phyloP scores from a whole-genome alignment of 2,888 invertebrate species.

The Tyria jacobaeae region DNA sequence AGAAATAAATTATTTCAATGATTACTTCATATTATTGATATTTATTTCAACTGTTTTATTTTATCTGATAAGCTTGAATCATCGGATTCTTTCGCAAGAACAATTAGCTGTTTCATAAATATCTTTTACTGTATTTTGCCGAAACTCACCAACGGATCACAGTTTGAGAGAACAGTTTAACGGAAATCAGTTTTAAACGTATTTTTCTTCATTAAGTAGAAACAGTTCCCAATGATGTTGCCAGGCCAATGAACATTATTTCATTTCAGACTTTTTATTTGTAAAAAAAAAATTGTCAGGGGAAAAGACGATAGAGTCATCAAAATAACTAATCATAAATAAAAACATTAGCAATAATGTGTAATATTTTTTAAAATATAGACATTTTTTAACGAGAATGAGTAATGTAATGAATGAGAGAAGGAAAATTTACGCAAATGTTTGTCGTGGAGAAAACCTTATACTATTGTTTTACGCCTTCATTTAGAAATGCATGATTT shows the following conservation, averaged over 20 bases:
- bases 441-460: not conserved
- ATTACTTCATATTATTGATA: constrained; percentile 27
- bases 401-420: not conserved
- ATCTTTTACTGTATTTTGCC: too few species aligned
- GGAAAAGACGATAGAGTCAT: not conserved
- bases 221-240: too few species aligned
- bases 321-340: not conserved
- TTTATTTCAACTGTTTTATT: constrained; percentile 2
- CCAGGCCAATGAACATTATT: too few species aligned
- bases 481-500: constrained; percentile 14
- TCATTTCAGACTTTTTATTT: not conserved
- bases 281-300: not conserved
- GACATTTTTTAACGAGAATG: not conserved
- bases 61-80: not conserved
- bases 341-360: not conserved
- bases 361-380: too few species aligned
- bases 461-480: constrained; percentile 13
- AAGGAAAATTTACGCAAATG: constrained; percentile 10
- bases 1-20: constrained; percentile 33
- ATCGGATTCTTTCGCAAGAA: not conserved
- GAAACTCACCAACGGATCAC: too few species aligned
- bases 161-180: too few species aligned
- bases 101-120: not conserved
- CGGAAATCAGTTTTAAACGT: too few species aligned
- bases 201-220: too few species aligned